Percentiles rank a stretch among this genome's conserved stretches.
Conservation (phyloP, 92 coral and sea anemone species). For the Epizoanthus ramosus region DNA sequence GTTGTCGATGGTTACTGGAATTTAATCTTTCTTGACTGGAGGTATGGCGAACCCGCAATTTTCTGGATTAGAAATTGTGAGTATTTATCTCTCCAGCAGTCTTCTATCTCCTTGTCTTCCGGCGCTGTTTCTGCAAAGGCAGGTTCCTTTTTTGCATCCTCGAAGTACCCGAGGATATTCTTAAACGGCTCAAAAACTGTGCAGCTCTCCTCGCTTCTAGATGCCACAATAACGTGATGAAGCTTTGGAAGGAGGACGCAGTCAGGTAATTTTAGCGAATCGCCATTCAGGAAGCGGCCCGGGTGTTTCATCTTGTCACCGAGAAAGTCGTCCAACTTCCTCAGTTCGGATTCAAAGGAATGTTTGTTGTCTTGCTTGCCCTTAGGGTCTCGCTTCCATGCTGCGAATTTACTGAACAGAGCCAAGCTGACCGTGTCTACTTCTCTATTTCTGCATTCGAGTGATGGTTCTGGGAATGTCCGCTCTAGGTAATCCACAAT, state of each 20-base stretch:
- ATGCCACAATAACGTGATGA: conserved; percentile 55
- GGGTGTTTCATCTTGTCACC: background rate
- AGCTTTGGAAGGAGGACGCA: conserved; percentile 75
- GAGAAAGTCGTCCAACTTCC: conserved; percentile 50
- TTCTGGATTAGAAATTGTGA: background rate
- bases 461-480: conserved; percentile 48
- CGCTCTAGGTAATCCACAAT: conserved; percentile 56
- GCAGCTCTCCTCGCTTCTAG: conserved; percentile 41
- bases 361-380: background rate
- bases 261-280: conserved; percentile 64
- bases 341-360: conserved; percentile 36
- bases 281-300: conserved; percentile 61
- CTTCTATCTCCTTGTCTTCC: conserved; percentile 8
- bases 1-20: too few relatives aligned
- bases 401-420: conserved; percentile 57
- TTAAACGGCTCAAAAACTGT: conserved; percentile 30
- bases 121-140: conserved; percentile 43
- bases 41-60: conserved; percentile 1
- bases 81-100: conserved; percentile 2
- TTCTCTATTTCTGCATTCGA: conserved; percentile 8
- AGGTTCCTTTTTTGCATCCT: conserved; percentile 37
- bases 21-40: background rate
- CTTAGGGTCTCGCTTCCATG: conserved; percentile 51
- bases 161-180: conserved; percentile 42
- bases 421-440: conserved; percentile 35